Evolutionary conservation across 2,797 vertebrate species (phyloP), one percentile per base, ranked within the genome.

Genomic region (Tangara arthus): DNA sequence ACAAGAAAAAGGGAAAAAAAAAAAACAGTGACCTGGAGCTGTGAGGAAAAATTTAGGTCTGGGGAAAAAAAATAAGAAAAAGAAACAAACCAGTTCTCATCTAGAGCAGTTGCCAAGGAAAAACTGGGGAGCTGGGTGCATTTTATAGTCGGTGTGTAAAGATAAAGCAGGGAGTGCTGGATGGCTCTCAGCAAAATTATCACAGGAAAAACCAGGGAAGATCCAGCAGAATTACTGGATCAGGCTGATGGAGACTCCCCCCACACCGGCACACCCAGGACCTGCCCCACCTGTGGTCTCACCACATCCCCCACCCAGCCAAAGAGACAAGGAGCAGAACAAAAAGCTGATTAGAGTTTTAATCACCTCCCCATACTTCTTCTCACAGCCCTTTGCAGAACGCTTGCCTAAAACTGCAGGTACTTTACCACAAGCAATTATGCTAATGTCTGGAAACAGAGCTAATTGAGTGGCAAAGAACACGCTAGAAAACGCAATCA

Each of bases 401-500:
- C 0, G 47, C 77, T 61, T 5, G 85, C 77, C 90, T 90, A 70
- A 87, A 90, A 93, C 2, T 57, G 68, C 89, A 92, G 84, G 92
- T 59, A 75, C 72, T 95, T 89, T 35, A 93, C 81, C 91, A 92
- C 87, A 75, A 91, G 91, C 94, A 85, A 95, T 95, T 94, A 94
- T 81, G 92, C 64, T 91, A 89, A 94, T 64, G 87, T 75, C 72
- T 94, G 82, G 89, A 96, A 97, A 94, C 72, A 94, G 81, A 92
- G 83, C 82, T 61, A 87, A 95, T 85, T 93, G 86, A 81, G 90
- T n/a, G 72, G 89, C 84, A 76, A 78, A 75, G 95, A 95, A 92
- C 60, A 42, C 42, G 53, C 88, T 60, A 84, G 94, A 95, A 95
- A 94, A 89, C 0, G 8, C 84, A 91, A 66, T 95, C 78, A 88